These are phyloP conservation scores for Conistra vaccinii DNA, from an alignment of 2,888 invertebrate species.

Conservation along the genomic window DNA sequence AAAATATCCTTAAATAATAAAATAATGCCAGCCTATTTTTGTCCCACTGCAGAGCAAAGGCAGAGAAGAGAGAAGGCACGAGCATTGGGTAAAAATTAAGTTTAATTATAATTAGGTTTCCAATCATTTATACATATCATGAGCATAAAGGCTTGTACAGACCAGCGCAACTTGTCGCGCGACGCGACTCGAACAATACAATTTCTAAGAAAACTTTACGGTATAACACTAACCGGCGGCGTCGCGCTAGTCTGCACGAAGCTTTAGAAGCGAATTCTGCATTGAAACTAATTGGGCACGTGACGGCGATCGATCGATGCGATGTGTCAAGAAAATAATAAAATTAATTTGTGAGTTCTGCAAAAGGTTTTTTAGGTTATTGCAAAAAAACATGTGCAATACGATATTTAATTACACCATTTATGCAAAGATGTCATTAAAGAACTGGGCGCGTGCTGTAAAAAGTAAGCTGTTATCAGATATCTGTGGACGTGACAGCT, in stretches of 20 bases:
- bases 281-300: conserved; percentile 20
- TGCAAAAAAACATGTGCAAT: conserved; percentile 35
- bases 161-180: no score
- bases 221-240: no score
- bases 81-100: neutral
- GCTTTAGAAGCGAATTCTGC: no score
- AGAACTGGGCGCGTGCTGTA: conserved; percentile 22
- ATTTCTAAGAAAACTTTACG: no score
- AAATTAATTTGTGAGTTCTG: neutral
- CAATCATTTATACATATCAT: no score
- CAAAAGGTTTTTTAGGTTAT: conserved; percentile 1
- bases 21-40: no score
- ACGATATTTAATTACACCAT: conserved; percentile 38
- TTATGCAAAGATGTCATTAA: conserved; percentile 37
- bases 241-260: no score
- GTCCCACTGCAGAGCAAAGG: no score
- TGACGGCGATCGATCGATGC: conserved; percentile 14
- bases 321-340: conserved; percentile 1
- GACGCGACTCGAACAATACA: no score
- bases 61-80: no score
- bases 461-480: conserved; percentile 58
- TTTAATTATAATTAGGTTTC: neutral
- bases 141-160: no score
- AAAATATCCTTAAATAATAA: no score
- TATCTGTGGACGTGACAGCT: conserved; percentile 47